Conservation (phyloP, 2,113 vertebrate species). For the Cervus canadensis region DNA sequence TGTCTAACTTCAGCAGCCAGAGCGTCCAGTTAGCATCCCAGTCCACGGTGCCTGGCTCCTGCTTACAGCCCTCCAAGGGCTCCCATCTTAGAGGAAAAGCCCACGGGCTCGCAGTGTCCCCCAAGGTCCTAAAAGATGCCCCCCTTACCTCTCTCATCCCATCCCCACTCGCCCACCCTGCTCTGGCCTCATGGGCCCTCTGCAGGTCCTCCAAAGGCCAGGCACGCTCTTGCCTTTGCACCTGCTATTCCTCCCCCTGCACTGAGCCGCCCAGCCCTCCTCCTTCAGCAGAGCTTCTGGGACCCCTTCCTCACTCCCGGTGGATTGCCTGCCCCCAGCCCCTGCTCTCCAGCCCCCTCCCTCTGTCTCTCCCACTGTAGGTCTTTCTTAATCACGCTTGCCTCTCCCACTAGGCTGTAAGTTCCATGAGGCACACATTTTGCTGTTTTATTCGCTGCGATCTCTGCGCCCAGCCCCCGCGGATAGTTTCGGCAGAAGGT, state of each 20-base stretch:
- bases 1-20: not conserved
- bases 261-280: rapidly evolving
- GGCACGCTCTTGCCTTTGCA: not conserved
- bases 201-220: not conserved
- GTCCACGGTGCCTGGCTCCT: not conserved
- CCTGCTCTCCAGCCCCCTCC: no score
- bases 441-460: not conserved
- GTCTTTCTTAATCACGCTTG: not conserved
- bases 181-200: not conserved
- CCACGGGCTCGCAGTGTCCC: no score
- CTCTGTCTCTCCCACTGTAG: not conserved
- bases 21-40: not conserved
- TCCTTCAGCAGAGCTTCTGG: not conserved
- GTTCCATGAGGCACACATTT: not conserved
- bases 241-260: not conserved
- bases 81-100: not conserved
- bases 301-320: not conserved
- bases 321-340: not conserved
- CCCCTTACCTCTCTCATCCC: not conserved
- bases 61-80: not conserved
- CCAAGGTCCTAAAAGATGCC: rapidly evolving
- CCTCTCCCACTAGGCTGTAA: not conserved
- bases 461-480: not conserved
- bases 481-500: not conserved
- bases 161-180: not conserved